A percentile compares a stretch with the other conserved stretches of the same genome.
phyloP scores from a whole-genome alignment of 2,888 invertebrate species.

The Agonopterix heracliana region DNA sequence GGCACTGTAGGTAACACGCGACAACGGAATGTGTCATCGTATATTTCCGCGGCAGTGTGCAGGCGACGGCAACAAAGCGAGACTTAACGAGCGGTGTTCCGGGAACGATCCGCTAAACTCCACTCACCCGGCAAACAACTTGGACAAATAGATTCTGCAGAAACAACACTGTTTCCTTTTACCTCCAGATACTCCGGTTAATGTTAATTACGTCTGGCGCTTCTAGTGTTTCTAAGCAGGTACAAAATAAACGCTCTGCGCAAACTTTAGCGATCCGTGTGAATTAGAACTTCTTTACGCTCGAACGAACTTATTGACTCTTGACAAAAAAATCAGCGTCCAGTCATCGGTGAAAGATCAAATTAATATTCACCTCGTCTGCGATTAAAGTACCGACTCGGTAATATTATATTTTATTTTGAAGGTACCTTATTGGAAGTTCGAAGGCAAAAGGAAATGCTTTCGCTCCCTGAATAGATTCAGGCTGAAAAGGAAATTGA shows the following conservation, averaged over 20 bases:
- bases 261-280: too few relatives aligned
- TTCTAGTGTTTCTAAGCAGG: too few relatives aligned
- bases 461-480: conserved; percentile 60
- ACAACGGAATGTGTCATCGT: conserved; percentile 3
- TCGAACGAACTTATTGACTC: not conserved
- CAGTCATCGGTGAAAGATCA: conserved; percentile 36
- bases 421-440: conserved; percentile 52
- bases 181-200: conserved; percentile 14
- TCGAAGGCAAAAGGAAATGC: conserved; percentile 52
- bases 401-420: conserved; percentile 45
- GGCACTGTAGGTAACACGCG: not conserved
- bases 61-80: conserved; percentile 25
- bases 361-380: conserved; percentile 58
- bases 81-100: conserved; percentile 38
- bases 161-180: conserved; percentile 27
- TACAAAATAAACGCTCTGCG: too few relatives aligned
- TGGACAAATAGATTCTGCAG: conserved; percentile 42
- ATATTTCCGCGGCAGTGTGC: conserved; percentile 13
- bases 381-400: conserved; percentile 36
- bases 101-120: conserved; percentile 32
- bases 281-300: too few relatives aligned
- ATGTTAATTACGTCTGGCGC: conserved; percentile 25
- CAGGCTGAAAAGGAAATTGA: conserved; percentile 66
- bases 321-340: conserved; percentile 11
- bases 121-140: conserved; percentile 29